phyloP scores from a whole-genome alignment of 2,888 invertebrate genomes.

The Parnassius glacialis region DNA sequence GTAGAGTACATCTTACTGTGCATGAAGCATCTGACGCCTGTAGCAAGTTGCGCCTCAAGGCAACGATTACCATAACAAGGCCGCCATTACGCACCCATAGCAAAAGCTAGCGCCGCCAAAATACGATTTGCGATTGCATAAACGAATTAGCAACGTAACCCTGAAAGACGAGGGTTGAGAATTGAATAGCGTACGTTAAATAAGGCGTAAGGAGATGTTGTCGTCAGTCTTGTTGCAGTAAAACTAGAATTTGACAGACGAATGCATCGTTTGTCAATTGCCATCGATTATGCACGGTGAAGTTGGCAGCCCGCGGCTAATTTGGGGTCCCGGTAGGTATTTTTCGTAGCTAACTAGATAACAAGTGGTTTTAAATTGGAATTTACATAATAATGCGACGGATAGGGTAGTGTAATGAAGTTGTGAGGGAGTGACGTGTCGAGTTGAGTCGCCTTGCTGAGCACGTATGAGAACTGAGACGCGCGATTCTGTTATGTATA shows the following conservation, averaged over 20 bases:
- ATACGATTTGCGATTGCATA: slow-evolving; percentile 21
- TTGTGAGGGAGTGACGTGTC: slow-evolving; percentile 42
- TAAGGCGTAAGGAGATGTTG: slow-evolving; percentile 34
- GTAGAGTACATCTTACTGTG: slow-evolving; percentile 44
- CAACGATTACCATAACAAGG: slow-evolving; percentile 77
- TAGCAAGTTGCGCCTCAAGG: slow-evolving; percentile 54
- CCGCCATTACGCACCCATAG: slow-evolving; percentile 72
- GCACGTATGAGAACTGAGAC: not conserved
- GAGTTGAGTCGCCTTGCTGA: not conserved
- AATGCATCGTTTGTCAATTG: slow-evolving; percentile 81
- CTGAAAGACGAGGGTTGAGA: slow-evolving; percentile 30
- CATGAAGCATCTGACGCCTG: slow-evolving; percentile 48
- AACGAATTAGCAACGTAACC: slow-evolving; percentile 7
- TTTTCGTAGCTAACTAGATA: slow-evolving; percentile 79
- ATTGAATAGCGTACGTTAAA: slow-evolving; percentile 21
- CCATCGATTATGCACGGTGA: slow-evolving; percentile 73
- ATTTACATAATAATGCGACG: slow-evolving; percentile 76
- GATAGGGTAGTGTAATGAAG: slow-evolving; percentile 51
- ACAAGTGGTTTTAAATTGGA: slow-evolving; percentile 80
- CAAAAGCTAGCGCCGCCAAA: slow-evolving; percentile 37
- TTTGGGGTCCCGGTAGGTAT: slow-evolving; percentile 71
- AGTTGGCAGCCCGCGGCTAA: slow-evolving; percentile 72
- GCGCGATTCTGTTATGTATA: not conserved
- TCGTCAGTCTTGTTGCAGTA: slow-evolving; percentile 55
- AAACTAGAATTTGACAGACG: slow-evolving; percentile 79